phyloP scores from a whole-genome alignment of 2,888 invertebrate genomes.

The Meghimatium bilineatum region DNA sequence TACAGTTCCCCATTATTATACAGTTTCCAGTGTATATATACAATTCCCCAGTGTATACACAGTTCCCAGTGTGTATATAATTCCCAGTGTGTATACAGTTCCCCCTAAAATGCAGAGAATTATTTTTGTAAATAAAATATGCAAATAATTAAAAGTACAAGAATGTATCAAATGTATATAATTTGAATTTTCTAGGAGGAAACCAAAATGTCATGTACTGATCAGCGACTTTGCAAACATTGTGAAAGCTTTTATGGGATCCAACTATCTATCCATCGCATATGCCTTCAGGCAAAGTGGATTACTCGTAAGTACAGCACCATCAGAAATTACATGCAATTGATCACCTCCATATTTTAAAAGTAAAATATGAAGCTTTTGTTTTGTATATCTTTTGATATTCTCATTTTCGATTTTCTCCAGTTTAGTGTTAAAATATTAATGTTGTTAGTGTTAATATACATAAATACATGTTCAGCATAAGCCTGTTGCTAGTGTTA shows the following conservation, averaged over 20 bases:
- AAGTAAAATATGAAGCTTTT: neutral
- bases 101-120: too few relatives aligned
- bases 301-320: slow-evolving; percentile 67
- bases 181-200: neutral
- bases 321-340: neutral
- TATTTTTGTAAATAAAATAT: neutral
- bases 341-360: neutral
- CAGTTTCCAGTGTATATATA: too few relatives aligned
- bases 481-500: too few relatives aligned
- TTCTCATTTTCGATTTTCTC: neutral
- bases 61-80: too few relatives aligned
- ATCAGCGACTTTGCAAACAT: slow-evolving; percentile 74
- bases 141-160: neutral
- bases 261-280: slow-evolving; percentile 74
- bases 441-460: too few relatives aligned
- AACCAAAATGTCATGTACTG: slow-evolving; percentile 33
- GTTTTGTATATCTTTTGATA: neutral
- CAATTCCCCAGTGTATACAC: too few relatives aligned
- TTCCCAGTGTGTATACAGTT: too few relatives aligned
- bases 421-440: neutral
- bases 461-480: too few relatives aligned
- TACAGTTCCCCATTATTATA: too few relatives aligned
- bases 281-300: slow-evolving; percentile 75
- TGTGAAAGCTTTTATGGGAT: slow-evolving; percentile 76
- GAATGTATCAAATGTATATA: neutral